Base-by-base conservation (phyloP, 2,888 invertebrate genomes). In the Portevinia maculata region DNA sequence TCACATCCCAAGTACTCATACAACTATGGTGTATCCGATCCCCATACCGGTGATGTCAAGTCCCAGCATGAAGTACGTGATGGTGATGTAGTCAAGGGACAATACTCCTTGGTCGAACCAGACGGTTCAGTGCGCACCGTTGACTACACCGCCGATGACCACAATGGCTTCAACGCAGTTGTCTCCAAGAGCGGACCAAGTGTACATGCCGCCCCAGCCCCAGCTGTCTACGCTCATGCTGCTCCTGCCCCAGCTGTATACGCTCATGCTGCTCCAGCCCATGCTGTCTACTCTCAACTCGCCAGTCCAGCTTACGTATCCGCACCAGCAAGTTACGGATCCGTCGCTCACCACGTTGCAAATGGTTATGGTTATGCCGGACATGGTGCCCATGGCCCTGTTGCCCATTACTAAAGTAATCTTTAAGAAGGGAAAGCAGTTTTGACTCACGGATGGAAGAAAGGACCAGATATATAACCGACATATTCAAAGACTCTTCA, bases 41-140 rank as follows among this genome's bases (percentile, higher is more conserved):
- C 89, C 53, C 89, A 89, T 84, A 91, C 90, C 74, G 90, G 90
- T 17, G 90, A 91, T 87, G 90, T 91, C 39, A 91, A 91, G 86
- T 90, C 90, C 4, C 90, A 91, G 87, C 90, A 90, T 76, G 90
- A 91, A 87, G 90, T 90, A 60, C 91, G 90, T 79, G 90, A 91
- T 79, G 90, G 90, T 69, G 90, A 91, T 88, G 90, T 91, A 50
- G 90, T 91, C 53, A 91, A 91, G 88, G 91, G 91, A 86, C 91
- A 91, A 81, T 91, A 91, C 88, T 91, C 91, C 44, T 87, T 91
- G 85, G 91, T 91, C 52, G 91, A 91, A 87, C 90, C 91, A 76
- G 91, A 91, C 74, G 91, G 91, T 87, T 91, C 91, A 67, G 91
- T 91, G 84, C 90, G 91, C 79, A 91, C 91, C 79, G 91, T 91